Evolutionary conservation across 2,888 invertebrate species (phyloP).

Genomic region (Gerris lacustris): DNA sequence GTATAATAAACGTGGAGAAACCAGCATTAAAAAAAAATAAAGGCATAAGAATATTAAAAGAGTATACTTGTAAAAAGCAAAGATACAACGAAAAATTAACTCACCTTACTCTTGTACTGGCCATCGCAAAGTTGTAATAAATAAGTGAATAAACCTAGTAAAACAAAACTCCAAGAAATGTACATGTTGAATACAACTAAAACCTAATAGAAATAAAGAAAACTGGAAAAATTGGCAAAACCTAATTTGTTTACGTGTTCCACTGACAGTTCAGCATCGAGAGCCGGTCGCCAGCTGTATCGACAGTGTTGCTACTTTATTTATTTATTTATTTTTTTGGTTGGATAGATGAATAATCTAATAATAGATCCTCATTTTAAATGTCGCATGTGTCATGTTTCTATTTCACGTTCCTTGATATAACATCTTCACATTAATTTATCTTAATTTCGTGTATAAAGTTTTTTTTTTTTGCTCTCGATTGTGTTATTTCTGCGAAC

Average conservation of each 20-base stretch:
- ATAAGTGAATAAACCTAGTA: constrained; percentile 19
- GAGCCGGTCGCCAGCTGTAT: constrained; percentile 1
- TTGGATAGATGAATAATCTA: neutral
- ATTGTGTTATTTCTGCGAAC: too few relatives aligned
- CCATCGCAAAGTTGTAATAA: constrained; percentile 21
- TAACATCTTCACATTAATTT: too few relatives aligned
- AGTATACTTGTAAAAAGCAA: too few relatives aligned
- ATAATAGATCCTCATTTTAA: too few relatives aligned
- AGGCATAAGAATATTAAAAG: too few relatives aligned
- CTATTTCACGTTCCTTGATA: too few relatives aligned
- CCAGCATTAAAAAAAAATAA: too few relatives aligned
- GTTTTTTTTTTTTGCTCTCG: too few relatives aligned
- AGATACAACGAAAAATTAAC: neutral
- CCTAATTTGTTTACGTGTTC: constrained; percentile 5
- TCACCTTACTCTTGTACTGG: constrained; percentile 20
- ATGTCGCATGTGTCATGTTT: too few relatives aligned
- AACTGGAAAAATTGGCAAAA: neutral
- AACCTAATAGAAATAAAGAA: neutral
- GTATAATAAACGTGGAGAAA: too few relatives aligned
- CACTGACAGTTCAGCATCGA: neutral
- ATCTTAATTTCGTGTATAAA: too few relatives aligned
- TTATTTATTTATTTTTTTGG: constrained; percentile 20
- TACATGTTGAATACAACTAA: constrained; percentile 17
- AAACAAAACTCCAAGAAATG: constrained; percentile 21
- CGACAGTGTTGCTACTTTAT: neutral